Evolutionary conservation across 2,888 invertebrate genomes (phyloP), one percentile per base, ranked within the genome.

Genomic region (Drosophila picticornis): DNA sequence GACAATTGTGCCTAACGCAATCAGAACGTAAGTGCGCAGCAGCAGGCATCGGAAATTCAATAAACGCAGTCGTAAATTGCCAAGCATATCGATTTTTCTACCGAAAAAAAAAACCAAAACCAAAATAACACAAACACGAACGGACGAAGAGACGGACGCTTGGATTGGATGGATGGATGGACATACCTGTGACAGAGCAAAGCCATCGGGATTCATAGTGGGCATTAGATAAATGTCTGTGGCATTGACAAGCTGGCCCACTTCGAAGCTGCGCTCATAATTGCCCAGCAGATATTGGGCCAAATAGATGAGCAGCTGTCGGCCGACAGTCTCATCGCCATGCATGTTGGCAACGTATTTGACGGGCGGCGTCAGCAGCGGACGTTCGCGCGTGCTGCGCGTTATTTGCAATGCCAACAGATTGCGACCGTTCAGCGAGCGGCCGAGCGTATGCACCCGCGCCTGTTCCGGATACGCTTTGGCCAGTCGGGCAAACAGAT

Each of bases 281-380:
- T 96, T 97, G 11, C 94, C 93, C 58, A 99, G 94, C 63, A 99
- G 94, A 93, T 98, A 96, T 84, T 97, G 95, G 0, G 97, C 96
- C 90, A 99, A 94, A 91, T 96, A 96, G 59, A 99, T 94, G 81
- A 98, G 94, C 77, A 98, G 92, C 92, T 98, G 96, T 48, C 98
- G 94, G 0, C 98, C 99, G 29, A 99, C 95, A 1, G 97, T 95
- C 93, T 99, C 99, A 91, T 99, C 98, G 4, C 99, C 99, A 92
- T 99, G 98, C 98, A 99, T 99, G 91, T 99, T 99, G 16, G 97
- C 98, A 70, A 99, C 97, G 94, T 97, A 97, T 92, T 99, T 99
- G 83, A 99, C 96, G 94, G 98, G 97, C 0, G 99, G 99, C 83
- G 97, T 96, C 94, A 91, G 95, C 93, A 93, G 95, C 94, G 89